Evolutionary conservation across 1,140 invertebrate genomes (phyloP), one percentile per base, ranked within the genome.

Genomic region (Eumeta japonica): DNA sequence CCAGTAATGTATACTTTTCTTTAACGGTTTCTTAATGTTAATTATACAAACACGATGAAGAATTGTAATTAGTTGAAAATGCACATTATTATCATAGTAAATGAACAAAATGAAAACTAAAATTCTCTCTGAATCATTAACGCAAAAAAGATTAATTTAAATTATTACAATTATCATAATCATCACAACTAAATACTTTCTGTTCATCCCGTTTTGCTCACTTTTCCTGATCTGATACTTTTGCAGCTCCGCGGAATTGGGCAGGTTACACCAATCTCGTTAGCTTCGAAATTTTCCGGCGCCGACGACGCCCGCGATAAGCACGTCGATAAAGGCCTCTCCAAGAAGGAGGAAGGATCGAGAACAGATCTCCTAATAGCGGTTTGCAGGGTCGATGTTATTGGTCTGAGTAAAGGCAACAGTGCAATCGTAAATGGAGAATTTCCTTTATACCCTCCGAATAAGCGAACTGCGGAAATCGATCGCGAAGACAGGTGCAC

Each of bases 381-480:
- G 16, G 40, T 48, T 5, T 58, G 58, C 15, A 61, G 56, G 45
- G 62, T 73, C 28, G 58, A 73, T 44, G 48, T 52, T n/a, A 51
- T 43, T 19, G 14, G 34, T 16, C 43, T 73, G 17, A 42, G 55
- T 9, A 62, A 58, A 48, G 47, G 50, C 16, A 37, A 43, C n/a
- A 73, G 58, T 51, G 43, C 37, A 9, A 19, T 56, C 4, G 43
- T 63, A 11, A 50, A 44, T 41, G 62, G 61, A 44, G 62, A 73
- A 31, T 73, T 52, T 44, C 43, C 58, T 4, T 40, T 73, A 16
- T 62, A 50, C 36, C 63, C 68, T 30, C 54, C 54, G 9, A 47
- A 36, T 37, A 3, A 32, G n/a, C 19, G 31, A 28, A 24, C 52
- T 10, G 19, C 5, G 5, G 31, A 28, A 10, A 35, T 52, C 16